A percentile compares a stretch with the other conserved stretches of the same genome.
These are phyloP conservation scores for Leptobrachium ailaonicum DNA, from an alignment of 2,113 vertebrate species.

Conservation along the genomic window DNA sequence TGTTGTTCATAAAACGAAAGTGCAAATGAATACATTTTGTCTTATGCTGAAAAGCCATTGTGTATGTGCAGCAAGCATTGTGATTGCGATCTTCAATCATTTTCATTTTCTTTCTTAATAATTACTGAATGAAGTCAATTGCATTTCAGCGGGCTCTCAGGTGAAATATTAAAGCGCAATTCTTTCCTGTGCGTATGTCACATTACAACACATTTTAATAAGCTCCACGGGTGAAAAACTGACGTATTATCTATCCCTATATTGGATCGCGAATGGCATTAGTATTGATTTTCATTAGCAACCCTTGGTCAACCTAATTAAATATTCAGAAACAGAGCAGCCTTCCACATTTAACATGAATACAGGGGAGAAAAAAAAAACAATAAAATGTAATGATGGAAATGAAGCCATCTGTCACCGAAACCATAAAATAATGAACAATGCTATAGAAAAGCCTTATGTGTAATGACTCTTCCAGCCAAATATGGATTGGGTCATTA, in stretches of 20 bases:
- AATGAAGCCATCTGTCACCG: slow-evolving; percentile 69
- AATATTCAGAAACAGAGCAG: slow-evolving; percentile 60
- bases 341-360: slow-evolving; percentile 65
- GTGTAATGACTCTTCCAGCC: slow-evolving; percentile 60
- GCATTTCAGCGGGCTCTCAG: slow-evolving; percentile 75
- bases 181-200: slow-evolving; percentile 74
- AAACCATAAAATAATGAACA: slow-evolving; percentile 64
- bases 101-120: slow-evolving; percentile 67
- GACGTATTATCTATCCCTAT: slow-evolving; percentile 65
- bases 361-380: slow-evolving; percentile 58
- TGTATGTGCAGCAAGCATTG: slow-evolving; percentile 62
- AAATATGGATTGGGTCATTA: slow-evolving; percentile 58
- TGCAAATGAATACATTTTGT: slow-evolving; percentile 69
- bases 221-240: slow-evolving; percentile 73
- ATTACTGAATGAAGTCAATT: slow-evolving; percentile 80
- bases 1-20: slow-evolving; percentile 69
- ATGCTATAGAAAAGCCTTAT: slow-evolving; percentile 56
- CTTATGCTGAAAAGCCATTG: slow-evolving; percentile 65
- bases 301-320: slow-evolving; percentile 66
- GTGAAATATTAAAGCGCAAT: slow-evolving; percentile 75
- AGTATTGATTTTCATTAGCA: slow-evolving; percentile 73
- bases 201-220: slow-evolving; percentile 77
- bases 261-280: slow-evolving; percentile 69
- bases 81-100: slow-evolving; percentile 79
- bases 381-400: slow-evolving; percentile 62